Conservation (phyloP, 2,797 vertebrate genomes). For the Schizopygopsis pylzovi region DNA sequence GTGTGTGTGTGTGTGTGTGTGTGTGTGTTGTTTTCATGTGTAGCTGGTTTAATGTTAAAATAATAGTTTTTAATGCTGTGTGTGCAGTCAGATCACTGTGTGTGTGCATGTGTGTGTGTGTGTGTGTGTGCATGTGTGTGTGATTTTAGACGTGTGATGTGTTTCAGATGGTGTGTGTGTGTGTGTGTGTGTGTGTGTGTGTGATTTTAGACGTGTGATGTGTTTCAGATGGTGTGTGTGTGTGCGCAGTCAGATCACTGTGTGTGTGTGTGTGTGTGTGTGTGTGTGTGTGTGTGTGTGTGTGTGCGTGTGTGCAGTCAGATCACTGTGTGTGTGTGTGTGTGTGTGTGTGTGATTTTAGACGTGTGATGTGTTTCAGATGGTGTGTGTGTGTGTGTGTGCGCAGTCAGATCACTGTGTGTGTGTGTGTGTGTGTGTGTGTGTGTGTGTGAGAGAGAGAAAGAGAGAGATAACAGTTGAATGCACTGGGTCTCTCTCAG, state of each 20-base stretch:
- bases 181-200: too few species aligned
- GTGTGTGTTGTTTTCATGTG: too few species aligned
- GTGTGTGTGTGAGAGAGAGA: slow-evolving; percentile 56
- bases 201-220: too few species aligned
- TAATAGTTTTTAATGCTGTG: too few species aligned
- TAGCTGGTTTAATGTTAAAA: too few species aligned
- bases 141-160: slow-evolving; percentile 16
- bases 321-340: slow-evolving; percentile 1
- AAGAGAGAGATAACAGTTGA: slow-evolving; percentile 54
- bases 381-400: slow-evolving; percentile 46
- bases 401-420: too few species aligned
- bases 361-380: too few species aligned
- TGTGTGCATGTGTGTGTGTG: slow-evolving; percentile 49
- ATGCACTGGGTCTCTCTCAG: slow-evolving; percentile 71
- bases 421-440: slow-evolving; percentile 58
- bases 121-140: slow-evolving; percentile 60
- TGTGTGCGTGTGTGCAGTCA: slow-evolving; percentile 60
- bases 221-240: too few species aligned
- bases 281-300: slow-evolving; percentile 38
- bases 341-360: slow-evolving; percentile 6
- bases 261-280: too few species aligned
- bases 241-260: too few species aligned
- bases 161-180: slow-evolving; percentile 27
- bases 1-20: too few species aligned
- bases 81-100: too few species aligned